phyloP scores from a whole-genome alignment of 1,140 invertebrate species.

The Drosophila lini region DNA sequence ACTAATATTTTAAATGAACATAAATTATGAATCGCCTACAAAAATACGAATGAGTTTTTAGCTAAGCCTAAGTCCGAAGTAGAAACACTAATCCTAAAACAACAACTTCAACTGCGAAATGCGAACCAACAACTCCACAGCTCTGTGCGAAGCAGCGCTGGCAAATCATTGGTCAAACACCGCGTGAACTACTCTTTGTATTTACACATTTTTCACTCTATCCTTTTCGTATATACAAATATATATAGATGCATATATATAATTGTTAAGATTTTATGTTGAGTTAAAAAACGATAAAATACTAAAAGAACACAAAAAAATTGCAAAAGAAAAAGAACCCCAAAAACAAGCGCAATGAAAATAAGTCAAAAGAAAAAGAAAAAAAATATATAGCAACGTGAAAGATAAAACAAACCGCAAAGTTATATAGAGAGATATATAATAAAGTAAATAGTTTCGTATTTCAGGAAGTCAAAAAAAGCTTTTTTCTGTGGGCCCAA shows the following conservation, averaged over 20 bases:
- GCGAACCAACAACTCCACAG: constrained; percentile 36
- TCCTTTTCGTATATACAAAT: constrained; percentile 60
- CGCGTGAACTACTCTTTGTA: constrained; percentile 67
- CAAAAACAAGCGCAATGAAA: constrained; percentile 65
- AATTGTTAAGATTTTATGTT: constrained; percentile 73
- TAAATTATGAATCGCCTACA: constrained; percentile 70
- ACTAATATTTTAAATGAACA: constrained; percentile 76
- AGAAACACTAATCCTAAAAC: constrained; percentile 40
- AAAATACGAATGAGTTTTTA: constrained; percentile 63
- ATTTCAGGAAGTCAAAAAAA: constrained; percentile 57
- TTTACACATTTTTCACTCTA: constrained; percentile 73
- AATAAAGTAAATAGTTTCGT: constrained; percentile 84
- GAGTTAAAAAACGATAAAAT: constrained; percentile 74
- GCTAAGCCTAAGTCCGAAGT: constrained; percentile 52
- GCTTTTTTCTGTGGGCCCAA: neutral
- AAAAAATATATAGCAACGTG: constrained; percentile 58
- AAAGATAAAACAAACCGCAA: constrained; percentile 60
- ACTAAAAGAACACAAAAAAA: constrained; percentile 75
- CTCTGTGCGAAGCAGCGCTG: constrained; percentile 29
- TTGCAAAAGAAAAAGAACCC: constrained; percentile 64
- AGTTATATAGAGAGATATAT: constrained; percentile 81
- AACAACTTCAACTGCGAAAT: constrained; percentile 30
- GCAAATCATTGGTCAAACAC: constrained; percentile 37
- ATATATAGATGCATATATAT: constrained; percentile 46
- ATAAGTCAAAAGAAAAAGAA: constrained; percentile 49